phyloP scores from a whole-genome alignment of 2,113 vertebrate species.

The Monarcha castaneiventris region DNA sequence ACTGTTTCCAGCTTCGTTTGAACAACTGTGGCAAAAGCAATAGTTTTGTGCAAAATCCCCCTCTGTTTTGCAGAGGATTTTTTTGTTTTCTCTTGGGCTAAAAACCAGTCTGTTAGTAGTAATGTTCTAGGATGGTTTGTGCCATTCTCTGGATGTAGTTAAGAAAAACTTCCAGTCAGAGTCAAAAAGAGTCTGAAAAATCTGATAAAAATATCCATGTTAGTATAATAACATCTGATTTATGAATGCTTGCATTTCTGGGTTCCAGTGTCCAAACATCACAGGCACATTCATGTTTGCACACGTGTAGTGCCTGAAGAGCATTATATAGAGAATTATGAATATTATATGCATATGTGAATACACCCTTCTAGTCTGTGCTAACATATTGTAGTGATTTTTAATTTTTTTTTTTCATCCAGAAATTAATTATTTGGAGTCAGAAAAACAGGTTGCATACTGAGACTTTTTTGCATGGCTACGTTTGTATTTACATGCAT shows the following conservation, averaged over 20 bases:
- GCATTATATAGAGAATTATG: not conserved
- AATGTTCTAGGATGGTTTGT: not conserved
- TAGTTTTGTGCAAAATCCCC: not conserved
- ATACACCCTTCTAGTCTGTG: not conserved
- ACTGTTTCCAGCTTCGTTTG: not conserved
- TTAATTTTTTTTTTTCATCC: not conserved
- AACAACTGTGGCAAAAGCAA: not conserved
- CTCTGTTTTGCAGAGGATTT: not conserved
- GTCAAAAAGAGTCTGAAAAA: not conserved
- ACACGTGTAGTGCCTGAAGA: not conserved
- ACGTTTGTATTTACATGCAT: not conserved
- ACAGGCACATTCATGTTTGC: not conserved
- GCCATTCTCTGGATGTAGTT: not conserved
- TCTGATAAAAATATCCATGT: not conserved
- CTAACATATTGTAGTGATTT: not conserved
- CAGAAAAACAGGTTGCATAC: not conserved
- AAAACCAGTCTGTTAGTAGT: not conserved
- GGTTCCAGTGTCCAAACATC: not conserved
- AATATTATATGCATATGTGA: not conserved
- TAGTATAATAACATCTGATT: not conserved
- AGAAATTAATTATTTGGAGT: not conserved
- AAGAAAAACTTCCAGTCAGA: not conserved
- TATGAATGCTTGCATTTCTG: not conserved
- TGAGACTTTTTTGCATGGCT: not conserved
- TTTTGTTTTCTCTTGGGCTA: not conserved